Base-by-base conservation (phyloP, 1,140 invertebrate genomes). In the Macrobrachium nipponense region DNA sequence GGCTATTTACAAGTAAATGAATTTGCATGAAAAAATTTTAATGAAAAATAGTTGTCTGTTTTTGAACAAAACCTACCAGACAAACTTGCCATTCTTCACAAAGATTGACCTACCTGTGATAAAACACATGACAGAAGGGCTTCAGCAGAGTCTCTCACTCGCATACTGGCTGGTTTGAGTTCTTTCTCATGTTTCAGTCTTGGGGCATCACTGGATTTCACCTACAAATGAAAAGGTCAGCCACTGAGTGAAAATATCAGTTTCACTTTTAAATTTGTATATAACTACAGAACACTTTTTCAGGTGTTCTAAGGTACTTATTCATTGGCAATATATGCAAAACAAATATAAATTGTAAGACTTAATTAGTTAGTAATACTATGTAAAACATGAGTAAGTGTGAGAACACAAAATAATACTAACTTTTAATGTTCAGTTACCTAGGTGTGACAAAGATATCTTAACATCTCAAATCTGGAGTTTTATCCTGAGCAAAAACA, bases 111-210 rank as follows among this genome's bases (percentile, higher is more conserved):
- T 89, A 96, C 96, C 93, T 98, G 97, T 91, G 98, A 97, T 10
- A 99, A 93, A 87, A 99, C 96, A 80, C 96, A 94, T 82, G 96
- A 97, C 0, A 99, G 92, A 61, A 99, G 92, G 73, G 95, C 96
- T 91, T 99, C 98, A 0, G 98, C 98, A 0, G 98, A 97, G 92
- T 99, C 98, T 89, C 97, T 93, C 0, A 99, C 98, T 86, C 98
- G 93, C 95, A 98, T 97, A 0, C 98, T 99, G 0, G 96, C 97
- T 14, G 98, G 98, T 91, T 98, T 98, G 60, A 98, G 90, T 91
- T 98, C 96, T 90, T 99, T 99, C 87, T 98, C 97, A 88, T 98
- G 96, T 91, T 99, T 99, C 93, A 97, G 96, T 92, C 96, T 96
- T 0, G 97, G 94, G 43, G 95, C 94, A 91, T 98, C 97, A 36